Conservation (phyloP, 2,888 invertebrate species). For the Xestoiulus laeticollis region DNA sequence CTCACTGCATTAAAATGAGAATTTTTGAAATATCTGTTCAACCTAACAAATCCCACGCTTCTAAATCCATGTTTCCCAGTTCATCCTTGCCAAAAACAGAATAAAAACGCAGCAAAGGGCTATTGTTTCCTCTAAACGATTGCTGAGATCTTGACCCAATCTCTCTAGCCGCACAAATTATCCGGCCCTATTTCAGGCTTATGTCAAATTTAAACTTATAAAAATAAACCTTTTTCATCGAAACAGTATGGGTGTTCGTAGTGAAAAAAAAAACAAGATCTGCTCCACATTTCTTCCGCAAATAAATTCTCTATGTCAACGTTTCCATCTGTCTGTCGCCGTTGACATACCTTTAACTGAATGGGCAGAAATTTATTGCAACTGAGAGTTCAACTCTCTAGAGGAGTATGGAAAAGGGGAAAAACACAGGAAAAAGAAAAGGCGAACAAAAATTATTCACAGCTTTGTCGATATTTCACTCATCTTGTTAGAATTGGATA, state of each 20-base stretch:
- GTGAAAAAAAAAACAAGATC: background rate
- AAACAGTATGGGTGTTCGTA: too few species aligned
- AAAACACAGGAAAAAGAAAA: background rate
- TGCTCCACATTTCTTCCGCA: background rate
- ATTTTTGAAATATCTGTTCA: too few species aligned
- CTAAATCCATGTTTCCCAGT: background rate
- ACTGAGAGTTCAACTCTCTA: background rate
- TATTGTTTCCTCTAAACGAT: background rate
- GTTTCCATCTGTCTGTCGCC: constrained; percentile 26
- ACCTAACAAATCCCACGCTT: too few species aligned
- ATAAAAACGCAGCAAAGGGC: background rate
- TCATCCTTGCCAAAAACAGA: background rate
- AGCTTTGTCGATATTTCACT: constrained; percentile 19
- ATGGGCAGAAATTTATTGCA: constrained; percentile 13
- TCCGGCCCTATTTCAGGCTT: background rate
- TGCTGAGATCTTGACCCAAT: background rate
- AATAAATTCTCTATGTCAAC: background rate
- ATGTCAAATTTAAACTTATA: constrained; percentile 18
- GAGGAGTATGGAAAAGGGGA: background rate
- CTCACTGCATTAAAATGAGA: too few species aligned
- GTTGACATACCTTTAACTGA: constrained; percentile 26
- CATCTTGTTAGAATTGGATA: constrained; percentile 26
- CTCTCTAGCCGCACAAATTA: constrained; percentile 8
- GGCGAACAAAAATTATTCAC: constrained; percentile 19
- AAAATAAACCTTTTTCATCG: constrained; percentile 1